Base-by-base conservation (phyloP, 37 sponge, comb jelly and placozoan genomes). In the Beroe ovata region DNA sequence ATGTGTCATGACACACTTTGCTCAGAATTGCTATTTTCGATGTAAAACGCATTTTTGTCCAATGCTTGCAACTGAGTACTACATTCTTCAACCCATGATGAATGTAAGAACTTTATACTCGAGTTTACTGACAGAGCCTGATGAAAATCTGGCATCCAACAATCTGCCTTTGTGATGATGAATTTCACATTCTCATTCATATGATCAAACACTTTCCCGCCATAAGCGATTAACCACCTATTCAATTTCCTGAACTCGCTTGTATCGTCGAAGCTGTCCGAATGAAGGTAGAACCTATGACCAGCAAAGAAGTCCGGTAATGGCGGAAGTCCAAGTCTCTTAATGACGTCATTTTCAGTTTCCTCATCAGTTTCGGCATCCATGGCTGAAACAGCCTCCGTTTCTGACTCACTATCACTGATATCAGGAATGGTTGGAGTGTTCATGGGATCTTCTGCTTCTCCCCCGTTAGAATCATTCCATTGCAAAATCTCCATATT, bases 321-420 rank as follows among this genome's bases (percentile, higher is more conserved):
- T 21, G 54, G 42, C 4, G 84, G 84, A 8, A 77, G 47, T 2
- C 84, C 84, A 37, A 77, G 84, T 11, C 84, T 1, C 3, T 39
- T 41, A 26, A 42, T 42, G 28, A 77, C 84, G 20, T 36, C 38
- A 14, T 2, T 23, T 40, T 77, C 84, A 21, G 47, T 77, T 36
- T 77, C 84, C 41, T 77, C 84, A 39, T 77, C 84, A 3, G 84
- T 77, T 2, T 77, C 84, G 6, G 84, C 84, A 36, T 77, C 84
- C 39, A 32, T 19, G 6, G 41, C 28, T 26, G n/a, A 1, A 14
- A 19, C 84, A 42, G 26, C 22, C 6, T 16, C 54, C 1, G 54
- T 40, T 54, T 77, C 84, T 36, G 69, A 66, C 69, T 66, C 69
- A 33, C 69, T 66, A 32, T 66, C 69, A 33, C 69, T 66, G 29